Evolutionary conservation across 2,797 vertebrate genomes (phyloP), one percentile per base, ranked within the genome.

Genomic region (Stomatorhinus walkeri): DNA sequence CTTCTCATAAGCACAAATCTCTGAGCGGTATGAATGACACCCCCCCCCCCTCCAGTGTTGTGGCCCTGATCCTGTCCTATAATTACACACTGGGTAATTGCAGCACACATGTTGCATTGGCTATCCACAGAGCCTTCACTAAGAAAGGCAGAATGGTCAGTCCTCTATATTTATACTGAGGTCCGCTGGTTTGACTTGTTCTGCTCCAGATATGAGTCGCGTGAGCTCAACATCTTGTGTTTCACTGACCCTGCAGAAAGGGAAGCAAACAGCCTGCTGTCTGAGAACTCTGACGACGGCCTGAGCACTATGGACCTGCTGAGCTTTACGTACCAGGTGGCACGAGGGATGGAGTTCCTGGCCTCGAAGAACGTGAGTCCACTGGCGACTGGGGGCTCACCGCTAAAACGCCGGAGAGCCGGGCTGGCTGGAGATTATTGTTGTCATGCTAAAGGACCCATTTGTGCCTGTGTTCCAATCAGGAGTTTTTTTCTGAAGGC

Each of bases 301-400:
- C 96, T 99, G 88, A 97, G 95, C 88, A 95, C 98, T 54, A 93
- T 97, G 90, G 98, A 99, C 93, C 96, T 99, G 92, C 94, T 99
- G 87, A 99, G 98, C 90, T 99, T 99, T 90, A 99, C 98, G 87
- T 99, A 98, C 93, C 98, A 99, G 92, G 98, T 99, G 93, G 97
- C 98, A 87, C 94, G 97, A 90, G 98, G 98, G 90, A 99, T 99
- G 98, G 98, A 99, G 91, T 99, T 99, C 92, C 94, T 99, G 91
- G 97, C 98, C 88, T 99, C 98, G 89, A 99, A 99, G 95, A 99
- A 99, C 79, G 98, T 99, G 93, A 95, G 98, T 96, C 52, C 72
- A 28, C 49, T 43, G 52, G n/a, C 12, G 16, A 10, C 28, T 8
- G 7, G 87, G 16, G 51, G 51, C 28, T 49, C 43, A 19, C 10